Evolutionary conservation across 2,113 vertebrate genomes (phyloP).

Genomic region (Colistium nudipinnis): DNA sequence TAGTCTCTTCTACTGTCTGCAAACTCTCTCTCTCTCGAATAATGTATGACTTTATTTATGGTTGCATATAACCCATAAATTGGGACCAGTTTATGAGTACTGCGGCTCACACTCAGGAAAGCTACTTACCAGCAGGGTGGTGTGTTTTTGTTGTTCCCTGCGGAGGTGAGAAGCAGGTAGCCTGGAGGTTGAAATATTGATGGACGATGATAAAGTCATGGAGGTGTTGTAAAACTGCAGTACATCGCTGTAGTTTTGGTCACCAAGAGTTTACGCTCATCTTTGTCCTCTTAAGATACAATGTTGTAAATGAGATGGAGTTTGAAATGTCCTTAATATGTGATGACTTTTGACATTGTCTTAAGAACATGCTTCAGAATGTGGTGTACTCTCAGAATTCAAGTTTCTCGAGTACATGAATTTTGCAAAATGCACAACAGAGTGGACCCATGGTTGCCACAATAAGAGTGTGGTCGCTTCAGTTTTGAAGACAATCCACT

Average conservation of each 20-base stretch:
- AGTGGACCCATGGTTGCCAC: slow-evolving; percentile 2
- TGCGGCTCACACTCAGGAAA: background rate
- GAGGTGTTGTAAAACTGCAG: slow-evolving; percentile 40
- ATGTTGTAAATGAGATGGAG: background rate
- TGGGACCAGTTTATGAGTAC: background rate
- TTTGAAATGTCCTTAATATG: background rate
- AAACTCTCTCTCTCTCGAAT: background rate
- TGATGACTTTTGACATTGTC: background rate
- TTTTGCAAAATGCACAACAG: background rate
- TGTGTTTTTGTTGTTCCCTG: slow-evolving; percentile 59
- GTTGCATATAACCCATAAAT: background rate
- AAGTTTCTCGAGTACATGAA: background rate
- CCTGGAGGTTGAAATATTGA: slow-evolving; percentile 76
- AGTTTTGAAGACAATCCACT: slow-evolving; percentile 35
- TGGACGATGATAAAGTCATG: slow-evolving; percentile 78
- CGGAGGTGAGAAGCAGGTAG: slow-evolving; percentile 62
- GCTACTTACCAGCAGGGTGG: slow-evolving; percentile 15
- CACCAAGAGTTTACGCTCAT: background rate
- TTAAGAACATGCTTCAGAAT: background rate
- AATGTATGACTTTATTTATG: background rate
- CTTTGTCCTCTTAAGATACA: background rate
- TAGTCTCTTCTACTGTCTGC: background rate
- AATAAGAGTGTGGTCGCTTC: slow-evolving; percentile 35
- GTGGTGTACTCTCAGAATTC: background rate
- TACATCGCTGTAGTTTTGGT: slow-evolving; percentile 6